Percentiles rank a stretch among this genome's conserved stretches.
These are phyloP conservation scores for Spatulosminthurus flaviceps DNA, from an alignment of 2,888 invertebrate species.

Conservation along the genomic window DNA sequence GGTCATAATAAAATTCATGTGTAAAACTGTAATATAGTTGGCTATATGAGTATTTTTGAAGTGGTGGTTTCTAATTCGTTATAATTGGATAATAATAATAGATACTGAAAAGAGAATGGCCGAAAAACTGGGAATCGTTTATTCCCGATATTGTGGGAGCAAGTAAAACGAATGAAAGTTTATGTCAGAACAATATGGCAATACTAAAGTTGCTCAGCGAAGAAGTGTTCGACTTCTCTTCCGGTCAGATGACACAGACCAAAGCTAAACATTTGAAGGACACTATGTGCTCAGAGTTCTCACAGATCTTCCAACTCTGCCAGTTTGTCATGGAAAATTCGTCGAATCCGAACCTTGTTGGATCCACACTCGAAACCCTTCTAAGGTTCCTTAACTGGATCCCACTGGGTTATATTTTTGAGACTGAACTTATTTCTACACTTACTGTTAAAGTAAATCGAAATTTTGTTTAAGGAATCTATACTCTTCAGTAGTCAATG, in stretches of 20 bases:
- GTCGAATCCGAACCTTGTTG: constrained; percentile 94
- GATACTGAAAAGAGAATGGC: constrained; percentile 99
- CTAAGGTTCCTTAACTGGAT: constrained; percentile 99
- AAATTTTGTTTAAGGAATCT: too few relatives aligned
- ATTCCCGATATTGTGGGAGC: constrained; percentile 99
- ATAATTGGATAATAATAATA: constrained; percentile 64
- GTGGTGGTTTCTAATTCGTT: too few relatives aligned
- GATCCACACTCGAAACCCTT: constrained; percentile 94
- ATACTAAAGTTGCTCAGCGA: constrained; percentile 97
- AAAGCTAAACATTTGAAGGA: constrained; percentile 99
- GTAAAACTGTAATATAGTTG: too few relatives aligned
- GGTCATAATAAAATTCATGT: too few relatives aligned
- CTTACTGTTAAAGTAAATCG: constrained; percentile 82
- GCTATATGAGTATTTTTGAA: too few relatives aligned
- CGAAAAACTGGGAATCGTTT: constrained; percentile 99
- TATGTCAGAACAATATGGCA: constrained; percentile 99
- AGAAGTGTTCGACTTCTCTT: constrained; percentile 99
- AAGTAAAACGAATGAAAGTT: constrained; percentile 96
- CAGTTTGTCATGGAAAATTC: constrained; percentile 98
- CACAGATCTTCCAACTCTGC: constrained; percentile 97
- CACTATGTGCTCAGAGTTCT: constrained; percentile 99
- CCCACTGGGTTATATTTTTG: constrained; percentile 99
- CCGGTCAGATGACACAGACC: constrained; percentile 97
- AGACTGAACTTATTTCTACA: constrained; percentile 94
- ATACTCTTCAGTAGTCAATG: too few relatives aligned